phyloP scores from a whole-genome alignment of 1,140 invertebrate genomes.

The Anagrus nilaparvatae region DNA sequence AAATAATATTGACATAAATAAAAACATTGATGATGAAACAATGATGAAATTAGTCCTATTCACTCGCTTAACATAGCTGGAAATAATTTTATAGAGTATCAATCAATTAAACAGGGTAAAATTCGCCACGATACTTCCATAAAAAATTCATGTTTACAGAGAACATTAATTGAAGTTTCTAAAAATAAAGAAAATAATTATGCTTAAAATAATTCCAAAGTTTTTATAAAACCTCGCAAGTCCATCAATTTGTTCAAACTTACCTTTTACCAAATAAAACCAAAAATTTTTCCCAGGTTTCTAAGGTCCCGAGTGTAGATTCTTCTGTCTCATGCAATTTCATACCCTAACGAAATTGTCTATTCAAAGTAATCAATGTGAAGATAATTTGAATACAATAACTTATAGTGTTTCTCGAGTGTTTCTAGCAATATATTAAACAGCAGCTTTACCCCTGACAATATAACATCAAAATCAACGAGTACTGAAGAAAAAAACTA shows the following conservation, averaged over 20 bases:
- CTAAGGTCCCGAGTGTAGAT: neutral
- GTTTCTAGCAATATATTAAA: neutral
- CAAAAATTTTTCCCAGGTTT: neutral
- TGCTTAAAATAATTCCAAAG: no score
- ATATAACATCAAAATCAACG: neutral
- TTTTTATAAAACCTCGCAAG: no score
- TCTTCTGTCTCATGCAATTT: neutral
- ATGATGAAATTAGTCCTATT: no score
- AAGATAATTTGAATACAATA: neutral
- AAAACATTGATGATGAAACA: neutral
- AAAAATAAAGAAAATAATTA: no score
- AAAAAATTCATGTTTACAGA: neutral
- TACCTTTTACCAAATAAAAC: neutral
- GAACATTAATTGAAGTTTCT: no score
- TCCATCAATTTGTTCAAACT: no score
- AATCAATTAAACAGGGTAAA: neutral
- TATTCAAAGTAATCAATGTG: neutral
- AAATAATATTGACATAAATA: neutral
- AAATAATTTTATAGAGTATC: neutral
- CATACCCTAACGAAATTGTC: neutral
- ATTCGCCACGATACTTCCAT: neutral
- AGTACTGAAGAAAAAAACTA: neutral
- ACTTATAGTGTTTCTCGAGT: no score
- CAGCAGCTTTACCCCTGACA: neutral
- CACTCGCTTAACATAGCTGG: no score